Evolutionary conservation across 1,140 invertebrate species (phyloP).

Genomic region (Caenorhabditis latens): DNA sequence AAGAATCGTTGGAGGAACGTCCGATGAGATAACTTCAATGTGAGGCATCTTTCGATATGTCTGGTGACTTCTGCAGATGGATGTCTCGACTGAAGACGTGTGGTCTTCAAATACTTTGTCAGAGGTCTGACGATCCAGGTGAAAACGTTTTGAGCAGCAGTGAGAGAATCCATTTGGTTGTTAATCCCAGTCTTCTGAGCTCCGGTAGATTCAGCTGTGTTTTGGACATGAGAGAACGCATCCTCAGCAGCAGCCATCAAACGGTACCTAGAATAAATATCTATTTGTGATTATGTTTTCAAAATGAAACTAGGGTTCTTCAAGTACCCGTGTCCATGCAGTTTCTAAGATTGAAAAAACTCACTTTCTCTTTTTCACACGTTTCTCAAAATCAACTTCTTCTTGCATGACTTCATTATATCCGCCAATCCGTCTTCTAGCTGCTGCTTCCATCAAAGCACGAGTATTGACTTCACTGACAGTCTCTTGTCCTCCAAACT

Average conservation of each 20-base stretch:
- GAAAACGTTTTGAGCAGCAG: constrained; percentile 96
- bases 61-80: constrained; percentile 90
- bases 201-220: constrained; percentile 80
- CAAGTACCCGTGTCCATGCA: no score
- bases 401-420: constrained; percentile 98
- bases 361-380: constrained; percentile 87
- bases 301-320: no score
- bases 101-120: constrained; percentile 95
- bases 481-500: constrained; percentile 76
- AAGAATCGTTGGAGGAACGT: constrained; percentile 86
- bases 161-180: constrained; percentile 86
- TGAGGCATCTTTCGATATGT: constrained; percentile 89
- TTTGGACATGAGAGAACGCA: constrained; percentile 92
- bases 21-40: constrained; percentile 91
- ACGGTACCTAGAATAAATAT: constrained; percentile 81
- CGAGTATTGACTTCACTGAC: constrained; percentile 65
- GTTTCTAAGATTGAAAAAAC: constrained; percentile 15
- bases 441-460: constrained; percentile 67
- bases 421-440: constrained; percentile 85
- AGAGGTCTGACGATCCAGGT: constrained; percentile 93
- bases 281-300: background rate
- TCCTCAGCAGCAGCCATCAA: constrained; percentile 93
- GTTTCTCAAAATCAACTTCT: constrained; percentile 93
- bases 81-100: constrained; percentile 92
- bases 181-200: constrained; percentile 76